Percentiles rank a stretch among this genome's conserved stretches.
phyloP scores from a whole-genome alignment of 2,797 vertebrate species.

The Limnodromus scolopaceus region DNA sequence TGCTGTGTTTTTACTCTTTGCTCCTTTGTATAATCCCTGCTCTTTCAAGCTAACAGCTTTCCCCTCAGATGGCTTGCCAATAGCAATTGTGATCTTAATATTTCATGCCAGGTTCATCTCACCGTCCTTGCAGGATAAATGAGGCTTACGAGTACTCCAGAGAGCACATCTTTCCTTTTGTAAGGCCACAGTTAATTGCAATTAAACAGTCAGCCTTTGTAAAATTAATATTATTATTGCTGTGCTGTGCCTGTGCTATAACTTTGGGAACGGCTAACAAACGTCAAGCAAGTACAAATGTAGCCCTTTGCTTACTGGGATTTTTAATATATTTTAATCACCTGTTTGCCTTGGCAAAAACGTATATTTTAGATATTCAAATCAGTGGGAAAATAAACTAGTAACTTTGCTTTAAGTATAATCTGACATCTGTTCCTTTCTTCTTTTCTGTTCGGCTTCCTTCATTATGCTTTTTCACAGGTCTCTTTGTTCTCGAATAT shows the following conservation, averaged over 20 bases:
- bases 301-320: background rate
- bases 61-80: constrained; percentile 71
- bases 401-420: constrained; percentile 30
- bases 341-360: constrained; percentile 70
- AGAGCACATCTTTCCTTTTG: background rate
- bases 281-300: background rate
- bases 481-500: constrained; percentile 47
- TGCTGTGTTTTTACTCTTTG: background rate
- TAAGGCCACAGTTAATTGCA: constrained; percentile 18
- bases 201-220: constrained; percentile 5
- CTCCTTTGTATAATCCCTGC: constrained; percentile 40
- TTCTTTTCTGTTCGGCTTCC: constrained; percentile 33
- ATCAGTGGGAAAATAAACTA: constrained; percentile 46
- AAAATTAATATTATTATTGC: background rate
- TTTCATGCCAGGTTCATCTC: constrained; percentile 72
- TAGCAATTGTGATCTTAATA: constrained; percentile 66
- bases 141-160: background rate
- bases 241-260: background rate
- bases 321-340: constrained; percentile 69
- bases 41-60: constrained; percentile 53
- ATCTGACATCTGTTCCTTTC: constrained; percentile 61
- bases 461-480: constrained; percentile 36
- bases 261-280: background rate
- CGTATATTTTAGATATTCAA: constrained; percentile 52
- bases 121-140: constrained; percentile 44